Conservation (phyloP, 2,797 vertebrate species). For the Coranthus polyacanthus region DNA sequence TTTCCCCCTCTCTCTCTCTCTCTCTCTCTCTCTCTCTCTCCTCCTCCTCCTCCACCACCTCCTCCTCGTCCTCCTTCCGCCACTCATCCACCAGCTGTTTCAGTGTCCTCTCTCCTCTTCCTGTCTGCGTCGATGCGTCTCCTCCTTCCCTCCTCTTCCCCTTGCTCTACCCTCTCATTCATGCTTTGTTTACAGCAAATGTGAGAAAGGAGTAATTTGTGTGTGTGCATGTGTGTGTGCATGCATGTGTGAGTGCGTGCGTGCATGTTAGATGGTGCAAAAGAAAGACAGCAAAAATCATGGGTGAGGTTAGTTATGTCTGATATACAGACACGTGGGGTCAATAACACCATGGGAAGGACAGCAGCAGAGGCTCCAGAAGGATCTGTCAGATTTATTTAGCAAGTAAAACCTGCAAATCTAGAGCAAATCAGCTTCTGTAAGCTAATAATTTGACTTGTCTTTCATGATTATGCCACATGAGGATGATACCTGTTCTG, state of each 20-base stretch:
- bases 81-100: slow-evolving; percentile 68
- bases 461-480: slow-evolving; percentile 6
- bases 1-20: slow-evolving; percentile 12
- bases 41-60: slow-evolving; percentile 19
- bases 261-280: slow-evolving; percentile 17
- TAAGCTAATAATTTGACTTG: not conserved
- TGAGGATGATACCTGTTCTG: slow-evolving; percentile 5
- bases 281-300: not conserved
- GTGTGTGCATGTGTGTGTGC: slow-evolving; percentile 29
- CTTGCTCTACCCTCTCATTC: slow-evolving; percentile 79
- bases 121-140: slow-evolving; percentile 60
- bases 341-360: slow-evolving; percentile 41
- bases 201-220: slow-evolving; percentile 33
- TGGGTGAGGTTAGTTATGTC: slow-evolving; percentile 51
- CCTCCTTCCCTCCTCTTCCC: slow-evolving; percentile 26
- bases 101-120: slow-evolving; percentile 63
- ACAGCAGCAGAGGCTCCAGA: slow-evolving; percentile 28
- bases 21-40: slow-evolving; percentile 21
- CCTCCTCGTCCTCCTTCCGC: slow-evolving; percentile 65
- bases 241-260: slow-evolving; percentile 22
- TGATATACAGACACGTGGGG: slow-evolving; percentile 59
- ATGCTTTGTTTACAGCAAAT: slow-evolving; percentile 79
- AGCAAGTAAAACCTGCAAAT: not conserved
- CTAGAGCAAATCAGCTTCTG: not conserved
- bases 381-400: slow-evolving; percentile 29